Percentiles rank a stretch among this genome's conserved stretches.
These are phyloP conservation scores for Geophilus truncorum DNA, from an alignment of 2,888 invertebrate species.

Conservation along the genomic window DNA sequence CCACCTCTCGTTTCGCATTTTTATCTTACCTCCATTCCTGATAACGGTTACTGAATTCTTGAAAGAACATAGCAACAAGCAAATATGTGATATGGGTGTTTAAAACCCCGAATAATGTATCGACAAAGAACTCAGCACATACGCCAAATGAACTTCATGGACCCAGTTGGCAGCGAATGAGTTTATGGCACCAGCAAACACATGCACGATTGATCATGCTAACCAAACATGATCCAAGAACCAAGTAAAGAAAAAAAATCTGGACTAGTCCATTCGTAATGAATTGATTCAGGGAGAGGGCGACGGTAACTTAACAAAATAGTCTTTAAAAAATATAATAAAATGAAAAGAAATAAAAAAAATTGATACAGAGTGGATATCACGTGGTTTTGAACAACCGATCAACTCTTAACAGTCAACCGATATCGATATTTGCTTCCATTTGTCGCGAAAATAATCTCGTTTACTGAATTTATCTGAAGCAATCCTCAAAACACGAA, in stretches of 20 bases:
- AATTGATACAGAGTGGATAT: neutral
- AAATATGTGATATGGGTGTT: neutral
- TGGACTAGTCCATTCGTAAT: neutral
- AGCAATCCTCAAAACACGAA: neutral
- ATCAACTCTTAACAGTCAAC: neutral
- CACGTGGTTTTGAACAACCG: neutral
- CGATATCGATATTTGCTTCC: neutral
- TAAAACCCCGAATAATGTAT: neutral
- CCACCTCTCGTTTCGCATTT: too few species aligned
- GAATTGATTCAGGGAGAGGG: neutral
- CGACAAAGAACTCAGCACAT: neutral
- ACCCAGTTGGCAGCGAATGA: neutral
- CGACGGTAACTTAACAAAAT: neutral
- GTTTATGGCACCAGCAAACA: neutral
- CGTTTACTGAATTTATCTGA: neutral
- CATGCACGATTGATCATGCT: constrained; percentile 28
- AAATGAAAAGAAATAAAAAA: too few species aligned
- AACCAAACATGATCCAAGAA: constrained; percentile 33
- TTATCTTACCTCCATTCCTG: constrained; percentile 37
- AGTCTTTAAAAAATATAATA: neutral
- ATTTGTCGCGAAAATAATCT: neutral
- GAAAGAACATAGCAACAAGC: constrained; percentile 30
- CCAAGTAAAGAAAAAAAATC: neutral
- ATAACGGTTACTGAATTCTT: constrained; percentile 36
- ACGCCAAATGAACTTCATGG: neutral